A percentile compares a stretch with the other conserved stretches of the same genome.
phyloP scores from a whole-genome alignment of 2,113 vertebrate species.

The Syrmaticus mikado region DNA sequence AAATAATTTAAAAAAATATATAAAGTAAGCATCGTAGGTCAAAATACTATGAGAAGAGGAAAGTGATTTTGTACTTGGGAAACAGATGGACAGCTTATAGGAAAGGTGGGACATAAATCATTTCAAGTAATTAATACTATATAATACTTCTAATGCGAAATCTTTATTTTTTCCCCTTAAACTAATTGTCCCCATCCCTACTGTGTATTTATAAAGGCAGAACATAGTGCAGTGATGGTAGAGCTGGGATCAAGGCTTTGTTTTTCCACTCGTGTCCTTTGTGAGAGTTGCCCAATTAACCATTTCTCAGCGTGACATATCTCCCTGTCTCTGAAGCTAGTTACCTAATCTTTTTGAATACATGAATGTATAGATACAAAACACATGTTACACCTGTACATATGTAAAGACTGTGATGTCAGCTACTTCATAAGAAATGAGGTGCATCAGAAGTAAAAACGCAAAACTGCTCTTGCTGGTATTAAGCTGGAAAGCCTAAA shows the following conservation, averaged over 20 bases:
- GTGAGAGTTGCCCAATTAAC: not conserved
- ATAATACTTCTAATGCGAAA: not conserved
- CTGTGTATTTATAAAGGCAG: not conserved
- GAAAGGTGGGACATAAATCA: not conserved
- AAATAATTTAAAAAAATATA: not conserved
- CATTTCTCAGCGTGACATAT: not conserved
- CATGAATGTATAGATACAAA: not conserved
- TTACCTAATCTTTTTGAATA: not conserved
- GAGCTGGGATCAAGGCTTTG: not conserved
- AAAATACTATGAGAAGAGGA: not conserved
- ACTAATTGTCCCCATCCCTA: not conserved
- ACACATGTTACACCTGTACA: not conserved
- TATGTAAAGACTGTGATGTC: not conserved
- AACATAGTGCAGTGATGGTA: not conserved
- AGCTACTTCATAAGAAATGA: not conserved
- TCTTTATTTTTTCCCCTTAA: not conserved
- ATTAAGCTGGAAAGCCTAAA: not conserved
- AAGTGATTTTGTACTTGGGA: not conserved
- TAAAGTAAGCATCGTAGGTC: not conserved
- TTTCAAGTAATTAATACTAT: not conserved
- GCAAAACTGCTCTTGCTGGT: not conserved
- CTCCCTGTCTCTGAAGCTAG: not conserved
- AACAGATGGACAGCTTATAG: not conserved
- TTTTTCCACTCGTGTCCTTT: not conserved
- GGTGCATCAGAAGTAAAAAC: not conserved